These are phyloP conservation scores for Harpagoxenus sublaevis DNA, from an alignment of 2,888 invertebrate genomes.

Conservation along the genomic window DNA sequence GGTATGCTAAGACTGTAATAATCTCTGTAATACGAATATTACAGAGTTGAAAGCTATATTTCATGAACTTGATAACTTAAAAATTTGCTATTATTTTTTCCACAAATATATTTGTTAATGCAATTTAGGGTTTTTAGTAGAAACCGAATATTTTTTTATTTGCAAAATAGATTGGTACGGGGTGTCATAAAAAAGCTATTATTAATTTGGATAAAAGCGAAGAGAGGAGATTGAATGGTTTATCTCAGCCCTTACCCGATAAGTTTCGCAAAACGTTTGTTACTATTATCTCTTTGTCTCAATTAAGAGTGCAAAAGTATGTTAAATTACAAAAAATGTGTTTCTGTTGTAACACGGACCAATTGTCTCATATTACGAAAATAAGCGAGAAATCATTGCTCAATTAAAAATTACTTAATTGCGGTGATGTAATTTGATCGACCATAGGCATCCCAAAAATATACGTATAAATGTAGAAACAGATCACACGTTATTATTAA, in stretches of 20 bases:
- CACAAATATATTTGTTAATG: not conserved
- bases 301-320: conserved; percentile 6
- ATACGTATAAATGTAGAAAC: conserved; percentile 29
- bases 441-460: not conserved
- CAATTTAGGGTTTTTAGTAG: conserved; percentile 14
- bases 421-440: not conserved
- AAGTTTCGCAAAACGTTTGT: not conserved
- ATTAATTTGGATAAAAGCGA: conserved; percentile 47
- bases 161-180: conserved; percentile 23
- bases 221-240: conserved; percentile 39
- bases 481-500: not conserved
- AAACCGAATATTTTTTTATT: conserved; percentile 22
- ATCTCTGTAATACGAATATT: conserved; percentile 11
- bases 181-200: conserved; percentile 31
- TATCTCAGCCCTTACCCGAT: conserved; percentile 42
- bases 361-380: not conserved
- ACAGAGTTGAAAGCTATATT: conserved; percentile 11
- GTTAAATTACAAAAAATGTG: not conserved
- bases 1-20: conserved; percentile 11
- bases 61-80: not conserved
- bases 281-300: not conserved
- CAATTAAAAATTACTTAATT: conserved; percentile 26
- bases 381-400: conserved; percentile 8
- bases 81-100: conserved; percentile 15
- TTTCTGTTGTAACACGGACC: conserved; percentile 23